Conservation (phyloP, 2,888 invertebrate genomes). For the Escarpia spicata region DNA sequence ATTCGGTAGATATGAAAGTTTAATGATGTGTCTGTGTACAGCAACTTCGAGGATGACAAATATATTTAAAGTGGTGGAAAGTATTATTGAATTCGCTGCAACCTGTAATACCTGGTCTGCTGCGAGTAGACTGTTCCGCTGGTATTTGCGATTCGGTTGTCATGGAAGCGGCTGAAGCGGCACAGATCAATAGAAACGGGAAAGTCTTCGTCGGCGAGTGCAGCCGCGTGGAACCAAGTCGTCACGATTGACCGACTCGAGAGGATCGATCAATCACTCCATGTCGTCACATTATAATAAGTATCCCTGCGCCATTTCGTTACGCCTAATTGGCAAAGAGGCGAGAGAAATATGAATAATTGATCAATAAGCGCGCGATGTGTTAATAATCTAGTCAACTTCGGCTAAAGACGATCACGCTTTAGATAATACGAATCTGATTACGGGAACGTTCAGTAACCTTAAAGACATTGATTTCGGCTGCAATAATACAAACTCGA, state of each 20-base stretch:
- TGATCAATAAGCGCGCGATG: not conserved
- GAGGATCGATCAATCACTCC: not conserved
- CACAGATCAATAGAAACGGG: not conserved
- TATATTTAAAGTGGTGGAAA: not conserved
- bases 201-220: not conserved
- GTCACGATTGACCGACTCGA: not conserved
- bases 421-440: not conserved
- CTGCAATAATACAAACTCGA: not conserved
- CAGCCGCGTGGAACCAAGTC: constrained; percentile 3
- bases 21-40: not conserved
- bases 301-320: not conserved
- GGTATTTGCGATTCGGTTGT: not conserved
- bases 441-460: not conserved
- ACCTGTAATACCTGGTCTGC: not conserved
- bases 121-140: not conserved
- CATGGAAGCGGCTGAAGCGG: not conserved
- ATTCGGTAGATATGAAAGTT: not conserved
- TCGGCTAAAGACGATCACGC: not conserved
- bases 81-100: not conserved
- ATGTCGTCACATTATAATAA: not conserved
- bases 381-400: constrained; percentile 1
- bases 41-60: not conserved
- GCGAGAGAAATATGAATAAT: not conserved
- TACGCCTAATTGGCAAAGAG: not conserved
- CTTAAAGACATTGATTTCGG: not conserved